Evolutionary conservation across 23 tunicate species (phyloP).

Genomic region (Clavelina lepadiformis): DNA sequence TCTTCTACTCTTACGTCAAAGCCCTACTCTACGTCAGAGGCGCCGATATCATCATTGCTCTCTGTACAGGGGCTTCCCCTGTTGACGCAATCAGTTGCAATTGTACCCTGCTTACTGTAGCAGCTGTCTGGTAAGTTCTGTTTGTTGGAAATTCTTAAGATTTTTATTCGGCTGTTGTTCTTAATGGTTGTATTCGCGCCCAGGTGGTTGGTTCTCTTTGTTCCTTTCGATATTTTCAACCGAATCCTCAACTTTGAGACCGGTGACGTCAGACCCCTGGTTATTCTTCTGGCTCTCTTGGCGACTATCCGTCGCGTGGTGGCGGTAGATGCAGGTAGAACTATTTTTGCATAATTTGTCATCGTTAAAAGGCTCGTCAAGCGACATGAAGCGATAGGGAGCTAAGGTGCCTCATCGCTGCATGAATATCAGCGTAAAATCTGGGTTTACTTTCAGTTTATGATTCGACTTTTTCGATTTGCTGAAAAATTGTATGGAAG

Average conservation of each 20-base stretch:
- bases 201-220: constrained; percentile 77
- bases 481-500: too few relatives aligned
- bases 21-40: constrained; percentile 66
- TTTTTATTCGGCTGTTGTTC: not conserved
- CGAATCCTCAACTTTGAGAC: constrained; percentile 44
- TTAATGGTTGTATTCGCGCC: not conserved
- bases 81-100: constrained; percentile 36
- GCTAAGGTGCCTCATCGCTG: too few relatives aligned
- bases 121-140: constrained; percentile 47
- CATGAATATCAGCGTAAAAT: too few relatives aligned
- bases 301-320: constrained; percentile 49
- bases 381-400: too few relatives aligned
- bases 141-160: not conserved
- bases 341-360: not conserved
- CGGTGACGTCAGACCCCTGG: constrained; percentile 59
- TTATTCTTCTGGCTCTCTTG: constrained; percentile 35
- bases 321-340: constrained; percentile 33
- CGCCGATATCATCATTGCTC: constrained; percentile 54
- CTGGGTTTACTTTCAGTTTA: too few relatives aligned
- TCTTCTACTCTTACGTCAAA: constrained; percentile 54
- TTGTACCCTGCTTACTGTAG: constrained; percentile 31
- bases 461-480: too few relatives aligned
- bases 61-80: constrained; percentile 58
- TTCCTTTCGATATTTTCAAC: constrained; percentile 71
- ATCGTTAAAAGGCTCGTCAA: not conserved